A percentile compares a stretch with the other conserved stretches of the same genome.
These are phyloP conservation scores for Meloidogyne chitwoodi DNA, from an alignment of 1,140 invertebrate genomes.

Conservation along the genomic window DNA sequence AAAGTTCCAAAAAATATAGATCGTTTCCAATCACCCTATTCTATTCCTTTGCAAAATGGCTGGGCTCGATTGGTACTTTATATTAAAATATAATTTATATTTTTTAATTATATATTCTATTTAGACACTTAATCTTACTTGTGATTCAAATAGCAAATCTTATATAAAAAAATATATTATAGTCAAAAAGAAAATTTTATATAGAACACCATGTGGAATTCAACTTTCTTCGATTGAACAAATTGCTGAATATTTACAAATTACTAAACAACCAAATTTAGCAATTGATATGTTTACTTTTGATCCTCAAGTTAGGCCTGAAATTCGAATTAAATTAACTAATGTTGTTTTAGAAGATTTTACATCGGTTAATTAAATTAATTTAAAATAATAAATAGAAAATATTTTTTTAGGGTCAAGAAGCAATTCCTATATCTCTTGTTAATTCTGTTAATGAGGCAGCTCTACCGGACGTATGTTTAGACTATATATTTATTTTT, in stretches of 20 bases:
- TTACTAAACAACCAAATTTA: conserved; percentile 8
- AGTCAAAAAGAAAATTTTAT: conserved; percentile 18
- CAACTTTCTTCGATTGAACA: conserved; percentile 17
- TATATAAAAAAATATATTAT: neutral
- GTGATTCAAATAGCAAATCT: neutral
- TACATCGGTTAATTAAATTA: neutral
- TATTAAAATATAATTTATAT: neutral
- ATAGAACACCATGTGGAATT: conserved; percentile 28
- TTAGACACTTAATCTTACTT: neutral
- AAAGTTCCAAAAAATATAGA: neutral
- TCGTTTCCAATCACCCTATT: conserved; percentile 14
- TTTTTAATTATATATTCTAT: neutral
- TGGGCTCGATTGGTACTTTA: conserved; percentile 22
- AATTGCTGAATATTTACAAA: conserved; percentile 22
- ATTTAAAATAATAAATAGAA: neutral
- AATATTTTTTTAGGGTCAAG: conserved; percentile 18
- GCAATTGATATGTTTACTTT: conserved; percentile 30
- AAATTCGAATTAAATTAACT: conserved; percentile 4
- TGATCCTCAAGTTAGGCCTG: conserved; percentile 14
- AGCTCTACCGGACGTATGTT: conserved; percentile 3
- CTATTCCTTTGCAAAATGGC: conserved; percentile 16
- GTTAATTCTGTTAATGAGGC: conserved; percentile 18
- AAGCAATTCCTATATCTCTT: conserved; percentile 16
- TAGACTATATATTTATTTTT: no score
- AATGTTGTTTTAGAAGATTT: conserved; percentile 25